Base-by-base conservation (phyloP, 2,888 invertebrate genomes). In the Busseola fusca region DNA sequence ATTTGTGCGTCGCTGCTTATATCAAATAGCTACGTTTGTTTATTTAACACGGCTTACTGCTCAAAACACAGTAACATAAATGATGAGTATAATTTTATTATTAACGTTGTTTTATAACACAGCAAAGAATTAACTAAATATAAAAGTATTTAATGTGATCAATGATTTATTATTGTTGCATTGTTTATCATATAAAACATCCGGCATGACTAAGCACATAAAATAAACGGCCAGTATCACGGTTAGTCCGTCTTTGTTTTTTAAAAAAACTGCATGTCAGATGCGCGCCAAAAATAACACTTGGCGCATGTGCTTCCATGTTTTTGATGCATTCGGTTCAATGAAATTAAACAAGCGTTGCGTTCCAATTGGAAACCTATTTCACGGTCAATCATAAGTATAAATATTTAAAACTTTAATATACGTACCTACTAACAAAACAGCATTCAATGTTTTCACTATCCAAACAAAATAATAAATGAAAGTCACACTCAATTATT, bases 281-380 rank as follows among this genome's bases (percentile, higher is more conserved):
- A 86, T 84, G 86, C 86, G 89, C 91, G 92, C 91, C 91, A 90
- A 91, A 91, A 93, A 91, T 93, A 93, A 89, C 74, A 81, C 79
- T 87, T 86, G 87, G 86, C 89, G 84, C 83, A 85, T 77, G 79
- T 85, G 84, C 72, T 76, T 75, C 77, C 73, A 66, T 70, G 68
- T 78, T 69, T 79, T 65, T 58, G 12, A 52, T 67, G 42, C 65
- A 52, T 69, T 45, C 63, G 70, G 63, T 78, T 69, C 64, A 71
- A 64, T 58, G 66, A 64, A 64, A 80, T 75, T 70, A 64, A 76
- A 75, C 63, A 52, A 58, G 37, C 18, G 60, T 58, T 64, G n/a
- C n/a, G 52, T 27, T 45, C n/a, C n/a, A n/a, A 57, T 48, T 58
- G 64, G 63, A 72, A 63, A 64, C 34, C 6, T 30, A 25, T 62